phyloP scores from a whole-genome alignment of 2,797 vertebrate species.

The Hipposideros larvatus region DNA sequence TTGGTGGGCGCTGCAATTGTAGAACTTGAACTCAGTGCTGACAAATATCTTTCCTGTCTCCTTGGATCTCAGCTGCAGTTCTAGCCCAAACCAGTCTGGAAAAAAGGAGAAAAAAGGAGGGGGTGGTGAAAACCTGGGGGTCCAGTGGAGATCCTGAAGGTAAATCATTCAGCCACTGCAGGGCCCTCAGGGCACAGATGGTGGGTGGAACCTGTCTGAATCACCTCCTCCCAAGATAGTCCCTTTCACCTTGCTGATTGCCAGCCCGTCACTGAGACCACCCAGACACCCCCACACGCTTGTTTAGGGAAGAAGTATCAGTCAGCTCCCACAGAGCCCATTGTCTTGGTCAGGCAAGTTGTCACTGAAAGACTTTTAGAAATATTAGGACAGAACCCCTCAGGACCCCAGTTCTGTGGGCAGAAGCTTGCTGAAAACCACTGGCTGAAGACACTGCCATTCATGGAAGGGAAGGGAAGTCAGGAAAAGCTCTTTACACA shows the following conservation, averaged over 20 bases:
- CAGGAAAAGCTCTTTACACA: neutral
- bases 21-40: slow-evolving; percentile 99
- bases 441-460: neutral
- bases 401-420: neutral
- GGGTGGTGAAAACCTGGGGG: neutral
- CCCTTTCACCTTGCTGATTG: neutral
- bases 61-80: slow-evolving; percentile 95
- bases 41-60: slow-evolving; percentile 97
- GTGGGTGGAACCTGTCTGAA: neutral
- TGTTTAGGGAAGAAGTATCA: neutral
- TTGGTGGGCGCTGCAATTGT: slow-evolving; percentile 99
- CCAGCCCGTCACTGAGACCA: neutral
- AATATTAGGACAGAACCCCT: neutral
- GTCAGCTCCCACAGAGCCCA: neutral
- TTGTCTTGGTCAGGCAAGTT: neutral
- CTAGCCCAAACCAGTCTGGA: slow-evolving; percentile 97
- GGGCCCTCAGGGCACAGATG: neutral
- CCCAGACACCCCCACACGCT: neutral
- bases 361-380: slow-evolving; percentile 31
- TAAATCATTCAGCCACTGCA: neutral
- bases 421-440: neutral
- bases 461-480: neutral
- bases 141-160: neutral
- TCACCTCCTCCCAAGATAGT: neutral
- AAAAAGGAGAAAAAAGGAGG: neutral